These are phyloP conservation scores for Geopemphigus sp. DNA, from an alignment of 1,140 invertebrate species.

Conservation along the genomic window DNA sequence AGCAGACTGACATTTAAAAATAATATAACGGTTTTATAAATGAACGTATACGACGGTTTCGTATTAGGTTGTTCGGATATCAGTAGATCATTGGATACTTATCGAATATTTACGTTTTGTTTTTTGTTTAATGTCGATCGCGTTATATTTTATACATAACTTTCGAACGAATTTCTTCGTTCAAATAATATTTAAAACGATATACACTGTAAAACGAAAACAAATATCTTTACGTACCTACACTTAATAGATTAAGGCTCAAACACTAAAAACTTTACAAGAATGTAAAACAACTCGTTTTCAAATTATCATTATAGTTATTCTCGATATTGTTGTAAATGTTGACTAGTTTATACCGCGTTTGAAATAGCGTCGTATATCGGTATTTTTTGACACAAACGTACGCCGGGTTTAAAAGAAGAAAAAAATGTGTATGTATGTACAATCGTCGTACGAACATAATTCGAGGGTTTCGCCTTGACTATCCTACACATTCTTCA, in stretches of 20 bases:
- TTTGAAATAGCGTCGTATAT: neutral
- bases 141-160: neutral
- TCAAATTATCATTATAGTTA: neutral
- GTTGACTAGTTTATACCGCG: neutral
- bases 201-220: neutral
- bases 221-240: neutral
- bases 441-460: neutral
- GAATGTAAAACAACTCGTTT: neutral
- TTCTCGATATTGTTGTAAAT: neutral
- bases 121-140: neutral
- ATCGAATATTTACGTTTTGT: neutral
- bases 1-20: neutral
- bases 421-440: neutral
- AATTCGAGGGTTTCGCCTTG: neutral
- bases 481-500: neutral
- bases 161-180: neutral
- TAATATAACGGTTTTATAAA: neutral
- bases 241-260: no score
- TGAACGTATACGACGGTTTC: neutral
- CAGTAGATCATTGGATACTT: neutral
- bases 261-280: neutral
- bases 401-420: neutral
- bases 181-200: neutral
- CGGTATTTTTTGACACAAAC: neutral
- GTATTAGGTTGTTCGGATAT: neutral